These are phyloP conservation scores for Varecia variegata DNA, from an alignment of 2,797 vertebrate genomes.

Conservation along the genomic window DNA sequence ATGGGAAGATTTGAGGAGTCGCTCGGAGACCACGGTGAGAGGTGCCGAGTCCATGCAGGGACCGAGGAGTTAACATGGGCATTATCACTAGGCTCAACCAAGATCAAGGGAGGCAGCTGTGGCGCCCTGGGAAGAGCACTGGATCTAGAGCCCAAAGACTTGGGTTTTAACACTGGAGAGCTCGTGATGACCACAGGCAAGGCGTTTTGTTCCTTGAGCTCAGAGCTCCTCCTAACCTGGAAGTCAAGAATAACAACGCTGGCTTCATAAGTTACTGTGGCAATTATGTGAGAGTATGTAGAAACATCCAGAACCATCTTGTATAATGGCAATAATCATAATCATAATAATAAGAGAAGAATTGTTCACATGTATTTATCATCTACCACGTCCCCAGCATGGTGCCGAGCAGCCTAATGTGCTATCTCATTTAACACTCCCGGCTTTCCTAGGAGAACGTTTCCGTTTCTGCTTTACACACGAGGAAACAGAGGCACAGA, in stretches of 20 bases:
- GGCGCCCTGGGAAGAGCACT: background rate
- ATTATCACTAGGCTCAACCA: background rate
- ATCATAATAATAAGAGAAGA: background rate
- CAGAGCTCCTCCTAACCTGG: slow-evolving; percentile 17
- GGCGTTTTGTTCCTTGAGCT: background rate
- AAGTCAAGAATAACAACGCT: background rate
- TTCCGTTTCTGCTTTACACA: background rate
- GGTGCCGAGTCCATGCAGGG: background rate
- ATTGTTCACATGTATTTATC: background rate
- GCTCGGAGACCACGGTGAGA: background rate
- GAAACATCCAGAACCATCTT: slow-evolving; percentile 39
- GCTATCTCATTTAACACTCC: background rate
- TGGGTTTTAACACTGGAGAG: background rate
- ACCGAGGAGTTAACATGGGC: background rate
- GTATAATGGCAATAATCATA: background rate
- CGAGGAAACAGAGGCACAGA: slow-evolving; percentile 27
- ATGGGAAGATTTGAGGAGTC: background rate
- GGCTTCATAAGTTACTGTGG: background rate
- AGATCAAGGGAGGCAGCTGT: background rate
- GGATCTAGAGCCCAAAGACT: background rate
- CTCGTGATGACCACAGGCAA: background rate
- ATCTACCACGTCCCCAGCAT: background rate
- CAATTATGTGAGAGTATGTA: slow-evolving; percentile 48
- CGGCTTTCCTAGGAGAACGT: background rate
- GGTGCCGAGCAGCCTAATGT: background rate